Percentiles rank a stretch among this genome's conserved stretches.
Evolutionary conservation across 2,113 vertebrate species (phyloP).

Genomic region (Xyrauchen texanus): DNA sequence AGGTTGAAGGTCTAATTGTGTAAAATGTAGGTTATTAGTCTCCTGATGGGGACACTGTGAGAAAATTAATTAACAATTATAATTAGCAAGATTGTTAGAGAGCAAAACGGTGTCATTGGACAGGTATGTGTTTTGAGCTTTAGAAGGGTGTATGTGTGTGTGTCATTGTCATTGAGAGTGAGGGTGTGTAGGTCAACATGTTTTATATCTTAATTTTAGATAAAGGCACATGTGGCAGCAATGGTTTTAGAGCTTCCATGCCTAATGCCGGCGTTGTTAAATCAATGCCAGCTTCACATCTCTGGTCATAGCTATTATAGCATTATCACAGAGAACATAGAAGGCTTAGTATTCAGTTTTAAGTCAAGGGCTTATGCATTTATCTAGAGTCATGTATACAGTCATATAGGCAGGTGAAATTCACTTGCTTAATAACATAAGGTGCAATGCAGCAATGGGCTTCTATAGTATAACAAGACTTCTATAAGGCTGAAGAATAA

Average conservation of each 20-base stretch:
- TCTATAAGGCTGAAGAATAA: neutral
- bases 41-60: slow-evolving; percentile 80
- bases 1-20: slow-evolving; percentile 84
- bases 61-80: slow-evolving; percentile 86
- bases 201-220: slow-evolving; percentile 49
- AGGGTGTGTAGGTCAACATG: slow-evolving; percentile 46
- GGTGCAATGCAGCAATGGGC: neutral
- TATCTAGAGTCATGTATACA: neutral
- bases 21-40: slow-evolving; percentile 85
- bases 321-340: neutral
- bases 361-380: neutral
- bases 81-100: slow-evolving; percentile 86
- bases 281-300: slow-evolving; percentile 12
- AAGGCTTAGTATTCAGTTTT: neutral
- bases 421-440: neutral
- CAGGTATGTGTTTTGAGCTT: slow-evolving; percentile 51
- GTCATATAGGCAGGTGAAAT: neutral
- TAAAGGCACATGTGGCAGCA: neutral
- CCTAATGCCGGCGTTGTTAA: neutral
- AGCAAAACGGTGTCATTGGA: slow-evolving; percentile 80
- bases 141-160: slow-evolving; percentile 56
- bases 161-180: slow-evolving; percentile 47
- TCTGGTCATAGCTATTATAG: neutral
- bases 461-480: neutral
- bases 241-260: slow-evolving; percentile 13